A percentile compares a stretch with the other conserved stretches of the same genome.
These are phyloP conservation scores for Liparis tanakae DNA, from an alignment of 2,797 vertebrate species.

Conservation along the genomic window DNA sequence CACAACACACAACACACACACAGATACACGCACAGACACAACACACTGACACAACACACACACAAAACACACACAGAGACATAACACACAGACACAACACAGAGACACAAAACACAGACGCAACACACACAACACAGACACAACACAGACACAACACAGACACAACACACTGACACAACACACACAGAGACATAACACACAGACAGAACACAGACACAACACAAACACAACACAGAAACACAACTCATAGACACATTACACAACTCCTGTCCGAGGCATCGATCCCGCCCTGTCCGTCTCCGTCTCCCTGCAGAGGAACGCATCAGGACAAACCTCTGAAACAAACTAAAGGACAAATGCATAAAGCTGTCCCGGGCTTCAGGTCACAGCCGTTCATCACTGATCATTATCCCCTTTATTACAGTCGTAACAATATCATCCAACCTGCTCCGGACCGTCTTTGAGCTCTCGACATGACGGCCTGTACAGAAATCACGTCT, in stretches of 20 bases:
- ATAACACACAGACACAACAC: too few relatives aligned
- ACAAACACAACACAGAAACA: too few relatives aligned
- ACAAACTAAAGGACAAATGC: constrained; percentile 43
- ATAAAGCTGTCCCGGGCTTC: constrained; percentile 30
- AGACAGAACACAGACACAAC: too few relatives aligned
- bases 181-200: too few relatives aligned
- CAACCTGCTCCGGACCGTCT: neutral
- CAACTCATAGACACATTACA: too few relatives aligned
- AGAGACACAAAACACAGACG: too few relatives aligned
- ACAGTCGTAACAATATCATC: constrained; percentile 10
- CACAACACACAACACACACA: too few relatives aligned
- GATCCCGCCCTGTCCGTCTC: constrained; percentile 40
- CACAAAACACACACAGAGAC: too few relatives aligned
- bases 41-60: too few relatives aligned
- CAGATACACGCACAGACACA: too few relatives aligned
- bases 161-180: neutral
- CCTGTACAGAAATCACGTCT: constrained; percentile 29
- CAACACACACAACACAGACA: too few relatives aligned
- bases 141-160: too few relatives aligned
- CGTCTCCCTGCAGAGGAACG: constrained; percentile 29
- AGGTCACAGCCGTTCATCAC: constrained; percentile 23
- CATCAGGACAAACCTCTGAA: constrained; percentile 49
- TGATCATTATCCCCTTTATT: constrained; percentile 12
- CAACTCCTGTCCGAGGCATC: constrained; percentile 29
- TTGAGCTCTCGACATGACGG: constrained; percentile 6